These are phyloP conservation scores for Parambassis ranga DNA, from an alignment of 2,797 vertebrate genomes.

Conservation along the genomic window DNA sequence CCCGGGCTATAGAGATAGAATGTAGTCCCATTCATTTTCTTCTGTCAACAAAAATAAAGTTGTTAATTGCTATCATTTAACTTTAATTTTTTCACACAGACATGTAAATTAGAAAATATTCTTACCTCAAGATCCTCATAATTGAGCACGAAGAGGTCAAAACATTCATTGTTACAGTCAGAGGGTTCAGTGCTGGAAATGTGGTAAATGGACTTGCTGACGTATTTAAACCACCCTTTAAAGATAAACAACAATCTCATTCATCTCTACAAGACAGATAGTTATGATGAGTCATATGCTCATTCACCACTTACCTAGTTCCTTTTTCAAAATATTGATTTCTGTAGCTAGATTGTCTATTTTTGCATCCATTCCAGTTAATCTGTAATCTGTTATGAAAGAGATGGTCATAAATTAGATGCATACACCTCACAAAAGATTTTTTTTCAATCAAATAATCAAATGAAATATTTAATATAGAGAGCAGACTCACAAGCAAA, in stretches of 20 bases:
- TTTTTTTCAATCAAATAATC: background rate
- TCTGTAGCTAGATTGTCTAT: accelerated
- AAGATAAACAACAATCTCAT: background rate
- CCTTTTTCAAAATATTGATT: accelerated
- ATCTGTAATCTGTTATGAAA: background rate
- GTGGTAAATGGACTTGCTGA: background rate
- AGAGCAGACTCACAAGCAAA: slow-evolving; percentile 13
- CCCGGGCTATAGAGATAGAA: background rate
- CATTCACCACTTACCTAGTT: background rate
- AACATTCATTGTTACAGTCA: accelerated
- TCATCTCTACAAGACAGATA: no score
- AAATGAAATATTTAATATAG: no score
- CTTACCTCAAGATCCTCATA: background rate
- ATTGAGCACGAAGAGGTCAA: background rate
- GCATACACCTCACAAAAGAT: no score
- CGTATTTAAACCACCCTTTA: background rate
- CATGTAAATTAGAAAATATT: background rate
- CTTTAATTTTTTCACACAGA: background rate
- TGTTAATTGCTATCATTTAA: background rate
- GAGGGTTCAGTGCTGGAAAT: accelerated
- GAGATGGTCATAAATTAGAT: background rate
- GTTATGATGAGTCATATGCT: background rate
- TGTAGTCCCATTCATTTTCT: background rate
- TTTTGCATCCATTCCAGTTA: accelerated
- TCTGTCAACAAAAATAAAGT: background rate